Evolutionary conservation across 2,888 invertebrate genomes (phyloP).

Genomic region (Sarcophaga caerulescens): DNA sequence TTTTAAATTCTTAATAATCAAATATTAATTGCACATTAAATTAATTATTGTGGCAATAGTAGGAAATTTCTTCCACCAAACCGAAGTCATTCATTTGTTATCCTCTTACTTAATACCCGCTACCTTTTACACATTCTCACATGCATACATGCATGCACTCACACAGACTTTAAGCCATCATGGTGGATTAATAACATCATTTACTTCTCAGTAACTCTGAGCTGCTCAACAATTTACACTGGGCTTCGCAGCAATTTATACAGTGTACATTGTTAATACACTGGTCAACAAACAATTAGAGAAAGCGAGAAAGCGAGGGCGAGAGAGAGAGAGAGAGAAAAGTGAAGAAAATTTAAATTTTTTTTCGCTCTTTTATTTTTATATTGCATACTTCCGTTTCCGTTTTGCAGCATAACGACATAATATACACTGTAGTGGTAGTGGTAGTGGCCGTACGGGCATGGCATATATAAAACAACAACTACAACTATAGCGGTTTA

Average conservation of each 20-base stretch:
- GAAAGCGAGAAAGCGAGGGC: not conserved
- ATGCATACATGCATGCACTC: not conserved
- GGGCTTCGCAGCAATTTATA: not conserved
- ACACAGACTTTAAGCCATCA: not conserved
- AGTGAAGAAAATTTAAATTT: conserved; percentile 32
- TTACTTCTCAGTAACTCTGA: conserved; percentile 21
- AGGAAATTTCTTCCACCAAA: not conserved
- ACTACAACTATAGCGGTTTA: conserved; percentile 11
- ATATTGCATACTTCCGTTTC: conserved; percentile 67
- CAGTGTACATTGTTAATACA: conserved; percentile 37
- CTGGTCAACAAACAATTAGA: not conserved
- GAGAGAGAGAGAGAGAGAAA: not conserved
- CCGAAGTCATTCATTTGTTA: not conserved
- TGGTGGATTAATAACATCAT: conserved; percentile 41
- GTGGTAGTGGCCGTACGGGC: not conserved
- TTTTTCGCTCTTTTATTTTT: conserved; percentile 43
- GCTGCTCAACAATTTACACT: conserved; percentile 1
- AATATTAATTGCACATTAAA: not conserved
- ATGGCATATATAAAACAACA: not conserved
- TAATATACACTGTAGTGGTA: conserved; percentile 39
- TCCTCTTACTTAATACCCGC: not conserved
- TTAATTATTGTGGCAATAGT: not conserved
- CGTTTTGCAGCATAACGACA: conserved; percentile 64
- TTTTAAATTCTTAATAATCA: no score
- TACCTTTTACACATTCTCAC: not conserved